phyloP scores from a whole-genome alignment of 2,888 invertebrate species.

The Spodoptera littoralis region DNA sequence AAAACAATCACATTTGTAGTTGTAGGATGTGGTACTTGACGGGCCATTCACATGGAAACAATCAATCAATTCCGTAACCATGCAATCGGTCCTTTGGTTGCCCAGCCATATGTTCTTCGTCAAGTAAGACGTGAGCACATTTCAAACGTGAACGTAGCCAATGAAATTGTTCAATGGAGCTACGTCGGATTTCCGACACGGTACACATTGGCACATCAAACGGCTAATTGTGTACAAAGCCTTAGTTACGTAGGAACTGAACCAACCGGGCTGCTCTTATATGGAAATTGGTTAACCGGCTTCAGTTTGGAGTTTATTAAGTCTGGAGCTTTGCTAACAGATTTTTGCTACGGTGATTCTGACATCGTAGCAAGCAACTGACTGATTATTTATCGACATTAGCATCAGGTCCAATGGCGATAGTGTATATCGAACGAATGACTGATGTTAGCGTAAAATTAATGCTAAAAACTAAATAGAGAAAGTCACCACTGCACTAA shows the following conservation, averaged over 20 bases:
- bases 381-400: neutral
- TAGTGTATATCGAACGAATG: too few relatives aligned
- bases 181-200: slow-evolving; percentile 21
- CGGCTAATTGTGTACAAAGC: slow-evolving; percentile 10
- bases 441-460: too few relatives aligned
- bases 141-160: slow-evolving; percentile 19
- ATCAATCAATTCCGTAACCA: neutral
- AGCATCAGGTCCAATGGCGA: neutral
- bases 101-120: neutral
- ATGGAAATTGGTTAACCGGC: neutral
- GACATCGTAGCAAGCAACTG: too few relatives aligned
- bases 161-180: slow-evolving; percentile 21
- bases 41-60: neutral
- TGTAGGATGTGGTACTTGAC: neutral
- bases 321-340: neutral
- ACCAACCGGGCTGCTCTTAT: neutral
- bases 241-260: neutral
- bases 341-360: too few relatives aligned
- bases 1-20: neutral
- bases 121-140: slow-evolving; percentile 6
- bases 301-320: neutral
- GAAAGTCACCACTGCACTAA: too few relatives aligned
- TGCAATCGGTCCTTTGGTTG: neutral
- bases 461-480: too few relatives aligned
- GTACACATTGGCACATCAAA: slow-evolving; percentile 37